Evolutionary conservation across 2,797 vertebrate genomes (phyloP), one percentile per base, ranked within the genome.

Genomic region (Falco peregrinus): DNA sequence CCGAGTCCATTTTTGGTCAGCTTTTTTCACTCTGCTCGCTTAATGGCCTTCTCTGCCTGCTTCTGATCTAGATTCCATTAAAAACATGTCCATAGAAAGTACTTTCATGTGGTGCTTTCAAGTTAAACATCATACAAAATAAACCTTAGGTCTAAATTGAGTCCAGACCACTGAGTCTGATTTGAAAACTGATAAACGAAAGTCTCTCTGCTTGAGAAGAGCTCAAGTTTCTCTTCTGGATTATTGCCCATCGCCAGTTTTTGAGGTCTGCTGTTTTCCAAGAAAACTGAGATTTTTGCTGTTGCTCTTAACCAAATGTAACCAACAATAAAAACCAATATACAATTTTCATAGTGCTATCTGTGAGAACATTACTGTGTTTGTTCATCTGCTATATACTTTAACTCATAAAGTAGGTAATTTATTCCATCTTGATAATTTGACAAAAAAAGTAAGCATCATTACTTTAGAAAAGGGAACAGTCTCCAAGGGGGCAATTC

Each of bases 31-130:
- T 90, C 33, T 54, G 26, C 37, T 85, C 81, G 33, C 74, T 84
- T 94, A 95, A 97, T 87, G 90, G 91, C 59, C 68, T 81, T 87
- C 69, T 90, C 65, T 91, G 74, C 33, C 70, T 90, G 41, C 70
- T 91, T 89, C 89, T 95, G 91, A 85, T 92, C 89, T 93, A 96
- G 74, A 95, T 64, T 95, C 86, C 93, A 96, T 95, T 97, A 94
- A 85, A 89, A 95, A 79, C 35, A 71, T 60, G 35, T 54, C 59
- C 82, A 84, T 1, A 81, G 75, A 89, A 90, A 93, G 50, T 54
- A 87, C 87, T 97, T 95, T 92, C 89, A 95, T 86, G 86, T 45
- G 65, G 57, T 45, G n/a, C 89, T 93, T 97, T 96, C 87, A 95
- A 91, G 61, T 89, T 85, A 92, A 92, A 84, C 92, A 87, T 83